Conservation (phyloP, 2,113 vertebrate genomes). For the Platichthys stellatus region DNA sequence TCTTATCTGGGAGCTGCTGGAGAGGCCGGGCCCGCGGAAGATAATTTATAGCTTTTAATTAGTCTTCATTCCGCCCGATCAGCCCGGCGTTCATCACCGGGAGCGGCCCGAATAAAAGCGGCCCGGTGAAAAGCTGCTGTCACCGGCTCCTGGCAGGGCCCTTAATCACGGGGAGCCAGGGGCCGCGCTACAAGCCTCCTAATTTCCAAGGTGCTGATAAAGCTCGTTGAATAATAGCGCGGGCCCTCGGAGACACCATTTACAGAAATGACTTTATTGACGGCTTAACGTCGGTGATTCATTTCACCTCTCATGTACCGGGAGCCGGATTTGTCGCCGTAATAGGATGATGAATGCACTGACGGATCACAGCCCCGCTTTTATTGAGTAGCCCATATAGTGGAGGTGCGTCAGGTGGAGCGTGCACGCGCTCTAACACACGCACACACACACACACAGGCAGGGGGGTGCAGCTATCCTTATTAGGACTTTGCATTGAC, state of each 20-base stretch:
- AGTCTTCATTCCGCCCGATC: constrained; percentile 98
- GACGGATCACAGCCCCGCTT: constrained; percentile 87
- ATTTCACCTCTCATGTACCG: constrained; percentile 95
- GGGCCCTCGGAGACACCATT: constrained; percentile 96
- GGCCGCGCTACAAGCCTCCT: constrained; percentile 90
- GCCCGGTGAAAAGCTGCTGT: constrained; percentile 91
- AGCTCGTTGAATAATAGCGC: constrained; percentile 96
- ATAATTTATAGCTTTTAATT: constrained; percentile 99
- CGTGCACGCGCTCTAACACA: constrained; percentile 32
- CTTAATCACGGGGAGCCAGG: constrained; percentile 96
- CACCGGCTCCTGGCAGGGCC: constrained; percentile 95
- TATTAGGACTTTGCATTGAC: background rate
- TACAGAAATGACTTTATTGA: constrained; percentile 99
- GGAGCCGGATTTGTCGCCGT: constrained; percentile 94
- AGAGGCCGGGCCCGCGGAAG: constrained; percentile 82
- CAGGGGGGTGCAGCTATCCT: background rate
- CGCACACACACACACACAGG: constrained; percentile 6
- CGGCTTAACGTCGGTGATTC: constrained; percentile 98
- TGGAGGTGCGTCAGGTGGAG: background rate
- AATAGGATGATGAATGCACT: constrained; percentile 99
- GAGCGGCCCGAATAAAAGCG: constrained; percentile 89
- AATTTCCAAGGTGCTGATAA: constrained; percentile 99
- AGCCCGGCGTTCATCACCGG: constrained; percentile 94
- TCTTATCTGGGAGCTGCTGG: constrained; percentile 96
- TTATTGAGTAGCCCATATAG: constrained; percentile 84